Evolutionary conservation across 2,888 invertebrate species (phyloP), one percentile per base, ranked within the genome.

Genomic region (Lepeophtheirus nordmannii): DNA sequence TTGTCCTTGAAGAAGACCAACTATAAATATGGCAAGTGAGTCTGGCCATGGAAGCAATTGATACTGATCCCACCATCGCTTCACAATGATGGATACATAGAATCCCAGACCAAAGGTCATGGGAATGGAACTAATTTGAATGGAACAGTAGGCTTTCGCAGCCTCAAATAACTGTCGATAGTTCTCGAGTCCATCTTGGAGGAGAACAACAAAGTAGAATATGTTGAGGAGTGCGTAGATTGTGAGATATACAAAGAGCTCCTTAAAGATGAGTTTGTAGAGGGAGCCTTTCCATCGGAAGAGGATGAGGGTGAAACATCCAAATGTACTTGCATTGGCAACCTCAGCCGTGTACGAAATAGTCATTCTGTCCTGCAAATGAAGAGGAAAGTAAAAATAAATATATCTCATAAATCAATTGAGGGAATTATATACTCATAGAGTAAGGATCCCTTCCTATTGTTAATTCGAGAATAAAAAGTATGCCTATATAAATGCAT

Each of bases 11-110:
- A 91, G 88, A 70, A 87, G 89, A 10, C 91, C 89, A 72, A 89
- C 89, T 76, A 91, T 86, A 78, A 90, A 91, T 69, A 92, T 83
- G 58, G 89, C 90, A 72, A 90, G 80, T 69, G 89, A 89, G 78
- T 93, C 93, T 0, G 92, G 92, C 90, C 92, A 91, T 10, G 92
- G 92, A 70, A 92, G 79, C 69, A 89, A 79, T 76, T 86, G 85
- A 80, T 91, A 92, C 76, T 93, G 92, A 74, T 90, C 89, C 91
- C 92, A 93, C 92, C 92, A 93, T 72, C 93, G 81, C 74, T 87
- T 86, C 71, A 93, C 90, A 65, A 93, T 86, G 72, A 92, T 81
- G 72, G 85, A 87, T 70, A 93, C 92, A 79, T 92, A 93, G 80
- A 94, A 93, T 68, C 92, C 93, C 71, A 94, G 82, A 66, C 93